phyloP scores from a whole-genome alignment of 53 echinoderm and acorn worm species.

The Zoroaster sp. region DNA sequence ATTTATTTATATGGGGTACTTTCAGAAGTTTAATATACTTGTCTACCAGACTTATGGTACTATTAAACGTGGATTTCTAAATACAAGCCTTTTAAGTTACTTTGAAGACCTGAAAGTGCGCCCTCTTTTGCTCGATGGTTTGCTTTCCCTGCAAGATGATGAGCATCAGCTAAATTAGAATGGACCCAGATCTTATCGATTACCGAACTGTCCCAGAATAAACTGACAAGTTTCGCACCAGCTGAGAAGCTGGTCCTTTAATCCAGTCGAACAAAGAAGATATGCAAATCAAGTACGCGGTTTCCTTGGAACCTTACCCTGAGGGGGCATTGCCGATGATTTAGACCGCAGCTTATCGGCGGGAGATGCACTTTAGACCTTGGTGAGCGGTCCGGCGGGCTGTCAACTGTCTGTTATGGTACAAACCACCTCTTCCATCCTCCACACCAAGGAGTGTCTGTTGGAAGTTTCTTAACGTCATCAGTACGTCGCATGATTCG shows the following conservation, averaged over 20 bases:
- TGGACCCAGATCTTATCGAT: background rate
- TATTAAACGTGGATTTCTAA: too few relatives aligned
- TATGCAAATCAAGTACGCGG: slow-evolving; percentile 11
- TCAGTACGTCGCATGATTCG: slow-evolving; percentile 5
- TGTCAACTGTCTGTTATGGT: background rate
- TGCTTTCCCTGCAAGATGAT: too few relatives aligned
- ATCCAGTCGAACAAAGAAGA: background rate
- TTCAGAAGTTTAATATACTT: too few relatives aligned
- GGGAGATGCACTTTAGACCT: too few relatives aligned
- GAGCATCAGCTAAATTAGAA: too few relatives aligned
- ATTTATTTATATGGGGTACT: too few relatives aligned
- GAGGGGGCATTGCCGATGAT: background rate
- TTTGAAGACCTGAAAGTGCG: background rate
- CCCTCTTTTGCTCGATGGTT: background rate
- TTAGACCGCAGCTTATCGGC: background rate
- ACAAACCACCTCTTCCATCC: background rate
- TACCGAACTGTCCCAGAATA: slow-evolving; percentile 6
- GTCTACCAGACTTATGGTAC: too few relatives aligned
- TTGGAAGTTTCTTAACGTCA: background rate
- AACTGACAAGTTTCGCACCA: background rate
- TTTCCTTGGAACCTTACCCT: slow-evolving; percentile 4
- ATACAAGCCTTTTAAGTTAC: too few relatives aligned
- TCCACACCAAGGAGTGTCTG: background rate
- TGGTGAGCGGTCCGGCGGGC: too few relatives aligned
- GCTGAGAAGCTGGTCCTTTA: too few relatives aligned